Percentiles rank a stretch among this genome's conserved stretches.
phyloP scores from a whole-genome alignment of 2,113 vertebrate genomes.

The Seriola dumerili region DNA sequence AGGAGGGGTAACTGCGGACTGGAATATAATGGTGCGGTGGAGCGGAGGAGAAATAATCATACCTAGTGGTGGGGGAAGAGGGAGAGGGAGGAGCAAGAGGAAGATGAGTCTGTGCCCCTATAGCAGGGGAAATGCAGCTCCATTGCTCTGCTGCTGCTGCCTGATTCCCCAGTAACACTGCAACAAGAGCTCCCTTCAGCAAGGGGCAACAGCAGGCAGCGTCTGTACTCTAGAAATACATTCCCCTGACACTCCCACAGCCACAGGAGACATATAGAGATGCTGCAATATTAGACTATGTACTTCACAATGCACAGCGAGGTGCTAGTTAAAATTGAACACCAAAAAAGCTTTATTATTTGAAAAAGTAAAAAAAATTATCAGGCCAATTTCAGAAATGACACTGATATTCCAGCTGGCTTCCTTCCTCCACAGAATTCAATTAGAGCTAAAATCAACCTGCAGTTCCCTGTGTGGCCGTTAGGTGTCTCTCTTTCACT shows the following conservation, averaged over 20 bases:
- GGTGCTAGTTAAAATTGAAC: neutral
- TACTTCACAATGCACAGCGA: neutral
- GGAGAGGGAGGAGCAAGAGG: constrained; percentile 67
- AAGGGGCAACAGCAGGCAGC: constrained; percentile 51
- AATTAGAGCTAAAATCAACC: constrained; percentile 15
- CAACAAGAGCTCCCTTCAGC: constrained; percentile 67
- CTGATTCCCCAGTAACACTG: constrained; percentile 68
- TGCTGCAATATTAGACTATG: constrained; percentile 14
- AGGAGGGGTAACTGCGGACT: constrained; percentile 78
- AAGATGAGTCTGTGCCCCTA: constrained; percentile 80
- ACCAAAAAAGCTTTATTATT: neutral
- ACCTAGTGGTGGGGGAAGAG: constrained; percentile 74
- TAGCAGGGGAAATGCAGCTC: constrained; percentile 79
- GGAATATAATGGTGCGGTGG: constrained; percentile 79
- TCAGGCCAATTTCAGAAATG: constrained; percentile 26
- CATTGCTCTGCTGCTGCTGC: constrained; percentile 71
- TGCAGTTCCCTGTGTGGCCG: constrained; percentile 79
- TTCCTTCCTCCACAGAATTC: constrained; percentile 32
- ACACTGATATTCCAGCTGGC: constrained; percentile 57
- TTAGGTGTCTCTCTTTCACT: constrained; percentile 94
- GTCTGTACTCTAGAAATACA: constrained; percentile 49
- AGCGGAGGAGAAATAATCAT: constrained; percentile 84
- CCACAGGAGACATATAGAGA: constrained; percentile 42
- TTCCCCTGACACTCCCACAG: constrained; percentile 24
- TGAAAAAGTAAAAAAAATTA: constrained; percentile 54